Base-by-base conservation (phyloP, 2,888 invertebrate genomes). In the Ophion ellenae region DNA sequence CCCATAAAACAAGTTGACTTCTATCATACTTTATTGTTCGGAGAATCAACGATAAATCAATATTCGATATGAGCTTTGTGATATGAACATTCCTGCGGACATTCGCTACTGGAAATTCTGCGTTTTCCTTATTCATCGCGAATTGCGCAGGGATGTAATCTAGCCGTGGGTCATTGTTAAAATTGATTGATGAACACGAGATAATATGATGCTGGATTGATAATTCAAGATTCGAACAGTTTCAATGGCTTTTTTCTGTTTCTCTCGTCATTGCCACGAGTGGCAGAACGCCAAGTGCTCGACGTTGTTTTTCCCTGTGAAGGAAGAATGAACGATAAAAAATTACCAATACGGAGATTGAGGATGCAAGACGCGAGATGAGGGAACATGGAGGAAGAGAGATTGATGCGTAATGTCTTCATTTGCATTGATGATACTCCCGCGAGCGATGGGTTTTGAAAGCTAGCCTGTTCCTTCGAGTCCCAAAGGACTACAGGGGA, bases 341-440 rank as follows among this genome's bases (percentile, higher is more conserved):
- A 70, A 32, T 47, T 47, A 47, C 10, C 47, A 14, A 57, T 5
- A 69, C 14, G 53, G 77, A 57, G 57, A 74, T 24, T 63, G 67
- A 67, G 40, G 57, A 67, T 73, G 73, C 7, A 63, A 53, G 75
- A 57, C 20, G 53, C 11, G 73, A 45, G 76, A 66, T 10, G 67
- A 14, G 53, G 47, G 67, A n/a, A 28, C 24, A 70, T 17, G 24
- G 64, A 71, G 70, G 20, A 28, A 59, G 53, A 24, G 53, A 75
- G 78, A 32, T 32, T 40, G 81, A 64, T 64, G 70, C 81, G 80
- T 86, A 87, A 87, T 87, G 83, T 88, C 87, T 88, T 88, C 86
- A 87, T 87, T 87, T 86, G 86, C 86, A 87, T 84, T 87, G 85
- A 85, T 85, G 87, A 84, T 82, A 61, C 84, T 87, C 80, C 80